These are phyloP conservation scores for Forpus xanthops DNA, from an alignment of 2,797 vertebrate genomes.

Conservation along the genomic window DNA sequence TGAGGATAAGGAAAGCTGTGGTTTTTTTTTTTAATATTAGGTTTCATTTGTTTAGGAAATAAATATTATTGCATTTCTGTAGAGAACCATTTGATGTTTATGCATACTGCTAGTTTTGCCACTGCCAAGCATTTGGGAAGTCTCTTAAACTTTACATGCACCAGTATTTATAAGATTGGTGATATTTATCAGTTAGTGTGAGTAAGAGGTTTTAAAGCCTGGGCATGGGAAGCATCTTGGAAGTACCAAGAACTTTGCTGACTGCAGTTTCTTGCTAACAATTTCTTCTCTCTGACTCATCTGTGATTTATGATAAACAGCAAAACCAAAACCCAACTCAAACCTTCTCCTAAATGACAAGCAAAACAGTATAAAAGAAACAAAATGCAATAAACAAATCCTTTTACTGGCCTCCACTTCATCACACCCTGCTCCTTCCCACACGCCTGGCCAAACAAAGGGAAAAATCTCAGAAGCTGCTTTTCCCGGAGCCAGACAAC, in stretches of 20 bases:
- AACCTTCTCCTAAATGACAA: slow-evolving; percentile 57
- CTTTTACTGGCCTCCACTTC: slow-evolving; percentile 51
- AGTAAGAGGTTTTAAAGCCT: neutral
- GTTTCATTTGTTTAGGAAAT: slow-evolving; percentile 31
- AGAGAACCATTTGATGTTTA: neutral
- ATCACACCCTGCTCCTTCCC: slow-evolving; percentile 70
- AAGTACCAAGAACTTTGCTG: neutral
- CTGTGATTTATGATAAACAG: neutral
- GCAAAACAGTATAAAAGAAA: neutral
- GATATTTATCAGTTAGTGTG: neutral
- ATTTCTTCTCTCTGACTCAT: slow-evolving; percentile 54
- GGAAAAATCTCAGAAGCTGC: neutral
- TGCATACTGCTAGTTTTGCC: neutral
- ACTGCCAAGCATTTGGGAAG: neutral
- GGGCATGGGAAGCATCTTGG: neutral
- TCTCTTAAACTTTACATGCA: neutral
- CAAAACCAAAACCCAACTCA: neutral
- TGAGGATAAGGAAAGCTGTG: slow-evolving; percentile 25
- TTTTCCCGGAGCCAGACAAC: neutral
- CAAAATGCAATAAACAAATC: slow-evolving; percentile 51
- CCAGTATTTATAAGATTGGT: neutral
- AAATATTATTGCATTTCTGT: neutral
- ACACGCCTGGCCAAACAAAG: slow-evolving; percentile 53
- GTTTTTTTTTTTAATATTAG: neutral
- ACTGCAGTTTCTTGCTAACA: slow-evolving; percentile 24